Evolutionary conservation across 2,113 vertebrate species (phyloP).

Genomic region (Stictonetta naevosa): DNA sequence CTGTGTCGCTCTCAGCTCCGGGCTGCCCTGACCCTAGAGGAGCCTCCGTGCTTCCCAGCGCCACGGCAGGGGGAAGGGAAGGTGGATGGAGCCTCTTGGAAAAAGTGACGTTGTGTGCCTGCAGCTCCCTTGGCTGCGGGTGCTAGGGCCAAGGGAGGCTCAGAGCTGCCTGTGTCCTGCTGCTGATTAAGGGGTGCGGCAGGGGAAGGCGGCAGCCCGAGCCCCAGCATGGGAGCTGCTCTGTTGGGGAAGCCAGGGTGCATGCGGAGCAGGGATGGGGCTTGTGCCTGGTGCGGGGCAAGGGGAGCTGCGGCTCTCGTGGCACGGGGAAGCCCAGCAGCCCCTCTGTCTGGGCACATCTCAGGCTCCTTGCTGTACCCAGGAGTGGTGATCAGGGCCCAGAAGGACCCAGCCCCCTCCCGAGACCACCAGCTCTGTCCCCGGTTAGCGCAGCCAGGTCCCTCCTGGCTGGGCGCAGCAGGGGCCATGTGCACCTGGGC

Average conservation of each 20-base stretch:
- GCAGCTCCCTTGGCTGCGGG: not conserved
- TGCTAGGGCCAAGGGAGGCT: not conserved
- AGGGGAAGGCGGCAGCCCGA: not conserved
- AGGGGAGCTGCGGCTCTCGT: not conserved
- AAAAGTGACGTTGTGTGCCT: conserved; percentile 50
- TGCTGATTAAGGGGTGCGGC: rapidly evolving
- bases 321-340: not conserved
- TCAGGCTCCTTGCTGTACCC: rapidly evolving
- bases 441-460: rapidly evolving
- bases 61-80: not conserved
- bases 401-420: not conserved
- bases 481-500: rapidly evolving
- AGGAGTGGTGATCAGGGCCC: no score
- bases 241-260: no score
- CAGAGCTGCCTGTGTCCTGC: rapidly evolving
- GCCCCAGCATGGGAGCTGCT: not conserved
- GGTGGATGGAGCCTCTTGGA: conserved; percentile 3
- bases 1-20: not conserved
- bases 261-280: not conserved
- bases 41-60: not conserved
- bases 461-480: not conserved
- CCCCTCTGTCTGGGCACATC: not conserved
- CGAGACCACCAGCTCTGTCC: not conserved
- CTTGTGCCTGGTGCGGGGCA: not conserved
- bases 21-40: not conserved